Base-by-base conservation (phyloP, 64 coral and sea anemone genomes). In the Cladopsammia gracilis region DNA sequence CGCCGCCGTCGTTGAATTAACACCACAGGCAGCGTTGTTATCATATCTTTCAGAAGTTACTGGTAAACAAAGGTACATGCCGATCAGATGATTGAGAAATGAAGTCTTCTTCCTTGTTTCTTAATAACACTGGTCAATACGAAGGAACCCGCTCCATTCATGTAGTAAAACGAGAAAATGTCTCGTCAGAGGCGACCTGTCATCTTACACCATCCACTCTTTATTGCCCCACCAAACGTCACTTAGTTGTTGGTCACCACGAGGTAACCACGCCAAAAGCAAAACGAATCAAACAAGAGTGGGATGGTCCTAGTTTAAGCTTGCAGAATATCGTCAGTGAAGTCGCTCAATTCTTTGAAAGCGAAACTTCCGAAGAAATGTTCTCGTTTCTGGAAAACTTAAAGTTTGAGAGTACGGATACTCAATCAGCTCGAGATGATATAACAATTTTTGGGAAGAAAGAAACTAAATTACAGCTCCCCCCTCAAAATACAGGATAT, bases 301-400 rank as follows among this genome's bases (percentile, higher is more conserved):
- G 19, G 45, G 46, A 75, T 13, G 46, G 47, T n/a, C 46, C 43
- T 48, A 14, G 43, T 18, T 75, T 42, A 34, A 72, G 34, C 13
- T 42, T 72, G 25, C 34, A 72, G 70, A 26, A 72, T 26, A 72
- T 72, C 34, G 34, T 72, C 70, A 72, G 70, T 15, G 70, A 72
- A 43, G 25, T 72, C 25, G 70, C 70, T 72, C 5, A 43, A 43
- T 72, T 34, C 25, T 43, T 72, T 43, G 25, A 72, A 72, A 72
- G 46, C 44, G 50, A 49, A 18, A 49, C 45, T 20, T 49, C 25
- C 46, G 72, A 48, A 18, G 15, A 18, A 19, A 8, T 9, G 16
- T 14, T 15, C 1, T 75, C 71, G 44, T 75, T 75, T 75, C 16
- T 19, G 44, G 46, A 46, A 69, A 69, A 24, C 20, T 24, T 10